Evolutionary conservation across 2,113 vertebrate species (phyloP).

Genomic region (Trichechus manatus): DNA sequence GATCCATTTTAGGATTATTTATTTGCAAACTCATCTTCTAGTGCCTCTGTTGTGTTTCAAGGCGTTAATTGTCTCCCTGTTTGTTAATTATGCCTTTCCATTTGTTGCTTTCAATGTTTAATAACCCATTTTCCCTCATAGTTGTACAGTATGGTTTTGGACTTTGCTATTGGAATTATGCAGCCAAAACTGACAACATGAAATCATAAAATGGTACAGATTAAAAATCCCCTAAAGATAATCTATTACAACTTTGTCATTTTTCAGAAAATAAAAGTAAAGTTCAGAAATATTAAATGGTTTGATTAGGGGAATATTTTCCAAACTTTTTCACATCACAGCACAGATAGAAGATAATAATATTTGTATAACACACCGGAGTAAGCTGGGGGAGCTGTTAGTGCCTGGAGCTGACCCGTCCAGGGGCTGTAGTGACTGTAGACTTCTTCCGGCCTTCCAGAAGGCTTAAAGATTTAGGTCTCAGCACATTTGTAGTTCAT

Average conservation of each 20-base stretch:
- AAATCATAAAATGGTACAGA: not conserved
- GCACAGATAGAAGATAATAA: not conserved
- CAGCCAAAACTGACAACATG: not conserved
- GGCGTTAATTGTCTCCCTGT: not conserved
- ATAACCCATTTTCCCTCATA: not conserved
- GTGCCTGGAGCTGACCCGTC: not conserved
- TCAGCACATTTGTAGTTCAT: not conserved
- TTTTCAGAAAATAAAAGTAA: not conserved
- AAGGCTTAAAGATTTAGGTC: not conserved
- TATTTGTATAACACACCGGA: not conserved
- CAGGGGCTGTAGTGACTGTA: not conserved
- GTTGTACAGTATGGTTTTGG: not conserved
- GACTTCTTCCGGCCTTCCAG: not conserved
- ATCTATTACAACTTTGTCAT: not conserved
- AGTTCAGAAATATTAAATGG: not conserved
- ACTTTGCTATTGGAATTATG: not conserved
- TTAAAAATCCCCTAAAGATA: conserved; percentile 30
- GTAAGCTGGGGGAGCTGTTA: not conserved
- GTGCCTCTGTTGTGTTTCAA: not conserved
- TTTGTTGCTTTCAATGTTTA: conserved; percentile 4
- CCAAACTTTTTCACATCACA: not conserved
- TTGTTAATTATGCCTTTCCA: not conserved
- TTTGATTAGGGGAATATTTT: conserved; percentile 4
- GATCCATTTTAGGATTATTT: conserved; percentile 11
- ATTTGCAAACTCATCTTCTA: not conserved